Percentiles rank a stretch among this genome's conserved stretches.
phyloP scores from a whole-genome alignment of 2,113 vertebrate genomes.

The Corvus moneduloides region DNA sequence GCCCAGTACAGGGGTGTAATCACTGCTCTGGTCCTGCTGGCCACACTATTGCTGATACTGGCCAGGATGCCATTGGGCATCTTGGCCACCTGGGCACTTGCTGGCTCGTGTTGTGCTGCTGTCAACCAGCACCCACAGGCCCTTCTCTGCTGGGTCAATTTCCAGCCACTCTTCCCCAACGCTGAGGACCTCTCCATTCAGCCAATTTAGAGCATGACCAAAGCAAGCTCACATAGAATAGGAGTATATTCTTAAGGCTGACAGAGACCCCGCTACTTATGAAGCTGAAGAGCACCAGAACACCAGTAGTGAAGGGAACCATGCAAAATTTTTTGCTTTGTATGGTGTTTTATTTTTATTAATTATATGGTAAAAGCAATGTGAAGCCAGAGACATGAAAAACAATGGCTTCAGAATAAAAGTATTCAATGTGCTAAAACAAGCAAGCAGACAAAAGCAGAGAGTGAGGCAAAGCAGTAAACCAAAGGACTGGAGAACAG shows the following conservation, averaged over 20 bases:
- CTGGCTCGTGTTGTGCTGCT: background rate
- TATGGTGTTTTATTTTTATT: background rate
- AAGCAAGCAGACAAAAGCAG: background rate
- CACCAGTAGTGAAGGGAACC: background rate
- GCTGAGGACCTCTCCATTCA: background rate
- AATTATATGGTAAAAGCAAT: background rate
- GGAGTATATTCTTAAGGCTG: background rate
- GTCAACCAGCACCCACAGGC: background rate
- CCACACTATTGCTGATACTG: background rate
- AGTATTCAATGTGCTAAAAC: background rate
- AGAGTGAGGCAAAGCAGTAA: background rate
- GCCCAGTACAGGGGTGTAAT: fast-evolving
- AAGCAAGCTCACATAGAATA: background rate
- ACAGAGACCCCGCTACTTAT: background rate
- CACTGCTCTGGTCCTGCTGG: background rate
- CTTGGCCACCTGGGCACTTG: fast-evolving
- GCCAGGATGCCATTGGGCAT: background rate
- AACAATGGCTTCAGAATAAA: background rate
- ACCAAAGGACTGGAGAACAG: background rate
- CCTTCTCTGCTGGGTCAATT: background rate
- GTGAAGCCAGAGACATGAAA: background rate
- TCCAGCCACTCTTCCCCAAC: fast-evolving
- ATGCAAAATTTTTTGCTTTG: background rate
- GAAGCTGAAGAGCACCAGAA: background rate
- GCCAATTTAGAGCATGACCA: background rate